Conservation (phyloP, 2,113 vertebrate species). For the Ophthalmolycus amberensis region DNA sequence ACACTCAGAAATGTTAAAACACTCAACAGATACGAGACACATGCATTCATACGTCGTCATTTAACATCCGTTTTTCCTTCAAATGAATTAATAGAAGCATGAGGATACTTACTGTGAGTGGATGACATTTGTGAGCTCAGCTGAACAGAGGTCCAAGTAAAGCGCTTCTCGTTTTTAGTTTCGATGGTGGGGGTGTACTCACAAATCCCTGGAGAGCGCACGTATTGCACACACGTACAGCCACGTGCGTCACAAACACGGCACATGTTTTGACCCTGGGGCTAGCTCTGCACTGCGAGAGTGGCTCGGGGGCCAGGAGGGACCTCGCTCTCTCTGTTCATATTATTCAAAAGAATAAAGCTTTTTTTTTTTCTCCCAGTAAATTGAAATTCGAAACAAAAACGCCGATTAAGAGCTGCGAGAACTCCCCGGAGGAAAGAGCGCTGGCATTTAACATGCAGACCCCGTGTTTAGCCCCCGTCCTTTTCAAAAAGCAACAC, state of each 20-base stretch:
- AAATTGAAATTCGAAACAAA: constrained; percentile 81
- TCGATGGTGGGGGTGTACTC: background rate
- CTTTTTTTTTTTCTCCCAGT: constrained; percentile 42
- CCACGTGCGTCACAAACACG: constrained; percentile 21
- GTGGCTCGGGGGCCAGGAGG: constrained; percentile 21
- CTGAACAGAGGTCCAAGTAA: background rate
- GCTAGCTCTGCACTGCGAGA: constrained; percentile 3
- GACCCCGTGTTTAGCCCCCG: constrained; percentile 64
- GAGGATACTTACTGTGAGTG: background rate
- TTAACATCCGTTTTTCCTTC: constrained; percentile 23
- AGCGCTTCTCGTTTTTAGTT: constrained; percentile 8
- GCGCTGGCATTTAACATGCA: constrained; percentile 73
- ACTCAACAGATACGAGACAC: constrained; percentile 40
- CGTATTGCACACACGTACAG: background rate
- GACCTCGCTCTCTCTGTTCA: constrained; percentile 58
- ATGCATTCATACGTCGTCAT: constrained; percentile 22
- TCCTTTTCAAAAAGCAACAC: constrained; percentile 61
- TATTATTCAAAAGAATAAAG: constrained; percentile 66
- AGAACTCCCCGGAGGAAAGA: constrained; percentile 64
- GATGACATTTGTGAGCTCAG: constrained; percentile 8
- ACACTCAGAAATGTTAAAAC: constrained; percentile 32
- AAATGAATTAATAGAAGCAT: constrained; percentile 4
- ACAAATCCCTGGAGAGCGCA: constrained; percentile 7
- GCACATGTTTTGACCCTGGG: constrained; percentile 45
- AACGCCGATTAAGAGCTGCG: constrained; percentile 73